Conservation (phyloP, 2,888 invertebrate species). For the Axea sp. region DNA sequence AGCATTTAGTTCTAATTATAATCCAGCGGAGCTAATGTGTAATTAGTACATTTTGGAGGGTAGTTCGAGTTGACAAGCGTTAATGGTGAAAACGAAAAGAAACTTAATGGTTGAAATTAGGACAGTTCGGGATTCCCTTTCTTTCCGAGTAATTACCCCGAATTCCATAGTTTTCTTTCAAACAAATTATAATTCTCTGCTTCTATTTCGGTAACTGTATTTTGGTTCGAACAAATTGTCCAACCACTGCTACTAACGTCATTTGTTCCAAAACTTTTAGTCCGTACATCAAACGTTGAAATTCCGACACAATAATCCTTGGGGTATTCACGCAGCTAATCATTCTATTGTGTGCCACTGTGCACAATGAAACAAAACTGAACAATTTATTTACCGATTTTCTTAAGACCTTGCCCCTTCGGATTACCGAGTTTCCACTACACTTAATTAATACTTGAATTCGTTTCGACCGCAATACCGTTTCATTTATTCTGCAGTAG, state of each 20-base stretch:
- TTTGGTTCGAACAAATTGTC: conserved; percentile 33
- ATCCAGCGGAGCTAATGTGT: conserved; percentile 15
- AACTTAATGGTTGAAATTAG: conserved; percentile 16
- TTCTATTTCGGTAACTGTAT: conserved; percentile 28
- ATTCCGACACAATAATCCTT: conserved; percentile 22
- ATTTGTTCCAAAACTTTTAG: conserved; percentile 11
- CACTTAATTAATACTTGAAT: too few species aligned
- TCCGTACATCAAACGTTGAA: conserved; percentile 28
- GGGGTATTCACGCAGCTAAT: too few species aligned
- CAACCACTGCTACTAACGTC: conserved; percentile 11
- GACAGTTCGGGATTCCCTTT: conserved; percentile 14
- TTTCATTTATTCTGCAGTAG: too few species aligned
- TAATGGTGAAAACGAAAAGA: conserved; percentile 15
- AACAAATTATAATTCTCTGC: conserved; percentile 7
- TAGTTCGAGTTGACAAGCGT: conserved; percentile 33
- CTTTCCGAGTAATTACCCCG: conserved; percentile 19
- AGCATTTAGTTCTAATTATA: conserved; percentile 21
- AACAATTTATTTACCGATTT: too few species aligned
- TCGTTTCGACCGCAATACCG: too few species aligned
- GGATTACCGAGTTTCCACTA: too few species aligned
- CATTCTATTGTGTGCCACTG: too few species aligned
- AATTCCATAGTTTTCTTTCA: neutral
- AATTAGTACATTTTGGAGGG: conserved; percentile 27
- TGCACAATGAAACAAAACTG: too few species aligned
- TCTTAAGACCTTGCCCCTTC: too few species aligned